A percentile compares a stretch with the other conserved stretches of the same genome.
Evolutionary conservation across 1,140 invertebrate species (phyloP).

Genomic region (Anoplolepis gracilipes): DNA sequence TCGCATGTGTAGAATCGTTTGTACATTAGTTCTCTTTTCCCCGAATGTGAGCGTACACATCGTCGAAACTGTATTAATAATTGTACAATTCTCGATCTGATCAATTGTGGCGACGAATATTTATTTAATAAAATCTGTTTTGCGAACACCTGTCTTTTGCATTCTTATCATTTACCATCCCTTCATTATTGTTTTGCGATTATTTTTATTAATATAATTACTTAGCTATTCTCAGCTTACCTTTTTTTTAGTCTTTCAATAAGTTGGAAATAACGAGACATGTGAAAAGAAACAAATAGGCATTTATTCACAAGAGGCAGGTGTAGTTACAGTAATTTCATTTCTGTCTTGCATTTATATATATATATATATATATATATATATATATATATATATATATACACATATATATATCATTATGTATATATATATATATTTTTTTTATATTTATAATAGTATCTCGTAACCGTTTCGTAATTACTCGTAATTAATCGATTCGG

Average conservation of each 20-base stretch:
- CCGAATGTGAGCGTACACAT: neutral
- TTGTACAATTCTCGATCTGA: slow-evolving; percentile 66
- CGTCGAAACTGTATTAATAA: slow-evolving; percentile 63
- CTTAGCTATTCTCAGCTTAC: neutral
- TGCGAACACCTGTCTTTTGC: slow-evolving; percentile 10
- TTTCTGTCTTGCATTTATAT: slow-evolving; percentile 78
- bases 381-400: slow-evolving; percentile 56
- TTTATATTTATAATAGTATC: slow-evolving; percentile 77
- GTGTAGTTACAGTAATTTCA: slow-evolving; percentile 84
- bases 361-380: slow-evolving; percentile 32
- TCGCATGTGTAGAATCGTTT: slow-evolving; percentile 31
- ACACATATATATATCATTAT: slow-evolving; percentile 50
- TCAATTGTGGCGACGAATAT: slow-evolving; percentile 60
- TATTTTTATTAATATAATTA: neutral
- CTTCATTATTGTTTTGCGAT: too few species aligned
- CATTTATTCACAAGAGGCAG: slow-evolving; percentile 86
- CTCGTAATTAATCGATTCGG: slow-evolving; percentile 70
- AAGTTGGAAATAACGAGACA: slow-evolving; percentile 52
- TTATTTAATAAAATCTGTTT: slow-evolving; percentile 76
- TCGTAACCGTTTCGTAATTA: slow-evolving; percentile 73
- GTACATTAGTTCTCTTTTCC: slow-evolving; percentile 47
- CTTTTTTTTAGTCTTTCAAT: neutral
- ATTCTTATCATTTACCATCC: neutral
- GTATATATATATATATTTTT: slow-evolving; percentile 25
- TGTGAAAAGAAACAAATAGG: slow-evolving; percentile 85